Base-by-base conservation (phyloP, 2,113 vertebrate genomes). In the Bufo gargarizans region DNA sequence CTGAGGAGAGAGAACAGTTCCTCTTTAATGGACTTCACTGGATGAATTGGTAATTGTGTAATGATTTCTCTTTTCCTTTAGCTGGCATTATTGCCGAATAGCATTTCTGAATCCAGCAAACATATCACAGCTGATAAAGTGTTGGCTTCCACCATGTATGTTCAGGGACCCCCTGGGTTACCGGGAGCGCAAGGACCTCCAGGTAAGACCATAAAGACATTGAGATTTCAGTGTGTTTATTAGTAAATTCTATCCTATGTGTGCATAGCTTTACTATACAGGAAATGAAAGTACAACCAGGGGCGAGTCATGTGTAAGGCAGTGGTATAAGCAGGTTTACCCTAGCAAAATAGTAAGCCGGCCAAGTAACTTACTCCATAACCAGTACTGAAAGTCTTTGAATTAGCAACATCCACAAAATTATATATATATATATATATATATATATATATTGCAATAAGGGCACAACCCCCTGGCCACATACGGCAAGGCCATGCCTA, bases 41-140 rank as follows among this genome's bases (percentile, higher is more conserved):
- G 45, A 71, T 43, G 63, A 67, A n/a, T 19, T 61, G 6, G 17
- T 61, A 61, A 61, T 19, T 61, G 14, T 61, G 4, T 61, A 2
- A 9, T 67, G 5, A 71, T 13, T 33, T 4, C 4, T 89, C 88
- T 86, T 69, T 88, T 69, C 74, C 88, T 92, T 14, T 91, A 99
- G 98, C 94, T 99, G 88, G 91, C 97, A 86, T 91, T 97, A 93
- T 92, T 99, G 84, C 96, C 97, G 76, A 98, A 96, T 93, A 97
- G 93, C 33, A 95, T 97, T 61, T 94, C 91, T 4, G 96, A 97
- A 67, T 92, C 97, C 90, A 96, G 94, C 91, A 96, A 99, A 91
- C 96, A 98, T 89, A 96, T 96, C 93, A 96, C 95, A 47, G 95
- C 92, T 6, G 95, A 98, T 91, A 99, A 98, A 92, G 94, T 95